These are phyloP conservation scores for Noctilio leporinus DNA, from an alignment of 2,113 vertebrate genomes.

Conservation along the genomic window DNA sequence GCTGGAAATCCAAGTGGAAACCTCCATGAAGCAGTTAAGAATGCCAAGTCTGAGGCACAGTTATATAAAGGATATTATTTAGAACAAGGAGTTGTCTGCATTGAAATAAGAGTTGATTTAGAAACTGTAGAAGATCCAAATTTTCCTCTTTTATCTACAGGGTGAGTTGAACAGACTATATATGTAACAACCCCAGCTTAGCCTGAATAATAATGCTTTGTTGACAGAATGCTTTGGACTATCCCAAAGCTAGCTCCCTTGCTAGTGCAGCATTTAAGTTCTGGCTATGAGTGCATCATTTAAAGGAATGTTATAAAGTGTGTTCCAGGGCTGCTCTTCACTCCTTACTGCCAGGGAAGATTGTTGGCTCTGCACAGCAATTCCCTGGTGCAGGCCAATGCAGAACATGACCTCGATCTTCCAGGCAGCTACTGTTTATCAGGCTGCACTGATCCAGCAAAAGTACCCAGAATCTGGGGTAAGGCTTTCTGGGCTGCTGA, in stretches of 20 bases:
- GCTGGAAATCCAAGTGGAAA: constrained; percentile 7
- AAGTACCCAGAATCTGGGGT: neutral
- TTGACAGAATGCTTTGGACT: neutral
- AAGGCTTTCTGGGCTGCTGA: neutral
- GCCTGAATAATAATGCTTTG: neutral
- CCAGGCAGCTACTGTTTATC: neutral
- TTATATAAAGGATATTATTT: neutral
- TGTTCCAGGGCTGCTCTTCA: neutral
- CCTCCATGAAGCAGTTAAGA: neutral
- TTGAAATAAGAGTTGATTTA: neutral
- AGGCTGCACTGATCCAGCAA: constrained; percentile 35
- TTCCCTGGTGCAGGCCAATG: neutral
- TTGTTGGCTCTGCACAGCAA: neutral
- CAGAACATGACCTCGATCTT: constrained; percentile 9
- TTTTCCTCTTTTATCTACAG: neutral
- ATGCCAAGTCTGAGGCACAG: neutral
- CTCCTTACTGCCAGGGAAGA: neutral
- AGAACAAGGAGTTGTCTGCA: neutral
- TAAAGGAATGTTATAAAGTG: neutral
- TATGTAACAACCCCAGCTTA: neutral
- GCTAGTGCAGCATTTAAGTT: neutral
- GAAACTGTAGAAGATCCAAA: neutral
- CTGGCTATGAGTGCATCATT: neutral
- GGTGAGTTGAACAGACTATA: neutral
- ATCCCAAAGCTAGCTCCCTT: neutral